A percentile compares a stretch with the other conserved stretches of the same genome.
phyloP scores from a whole-genome alignment of 2,113 vertebrate genomes.

The Dicrurus megarhynchus region DNA sequence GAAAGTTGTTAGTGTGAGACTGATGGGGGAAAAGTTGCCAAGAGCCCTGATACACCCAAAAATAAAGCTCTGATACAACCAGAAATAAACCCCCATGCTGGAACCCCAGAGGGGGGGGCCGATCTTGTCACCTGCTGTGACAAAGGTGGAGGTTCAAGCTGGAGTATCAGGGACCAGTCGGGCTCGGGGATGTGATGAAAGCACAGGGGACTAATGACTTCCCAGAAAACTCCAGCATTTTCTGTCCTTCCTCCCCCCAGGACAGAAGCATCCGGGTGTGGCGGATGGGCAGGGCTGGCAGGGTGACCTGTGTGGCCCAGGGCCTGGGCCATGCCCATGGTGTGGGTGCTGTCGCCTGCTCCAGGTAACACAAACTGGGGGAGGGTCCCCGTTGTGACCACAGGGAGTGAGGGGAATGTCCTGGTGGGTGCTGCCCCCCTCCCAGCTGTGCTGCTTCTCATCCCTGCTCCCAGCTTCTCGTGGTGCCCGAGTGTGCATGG shows the following conservation, averaged over 20 bases:
- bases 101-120: not conserved
- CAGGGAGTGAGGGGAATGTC: not conserved
- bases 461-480: not conserved
- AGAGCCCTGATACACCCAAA: not conserved
- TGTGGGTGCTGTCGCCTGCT: slow-evolving; percentile 87
- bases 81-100: not conserved
- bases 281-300: slow-evolving; percentile 80
- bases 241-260: slow-evolving; percentile 46
- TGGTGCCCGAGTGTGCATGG: accelerated
- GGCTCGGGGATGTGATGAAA: accelerated
- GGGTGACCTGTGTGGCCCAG: slow-evolving; percentile 83
- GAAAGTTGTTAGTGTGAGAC: not conserved
- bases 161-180: accelerated
- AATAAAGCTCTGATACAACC: not conserved
- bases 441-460: not conserved
- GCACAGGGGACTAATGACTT: accelerated
- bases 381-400: not conserved
- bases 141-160: not conserved
- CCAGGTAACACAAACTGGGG: slow-evolving; percentile 73
- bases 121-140: not conserved
- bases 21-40: not conserved
- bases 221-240: accelerated
- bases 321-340: slow-evolving; percentile 84
- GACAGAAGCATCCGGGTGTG: slow-evolving; percentile 89
- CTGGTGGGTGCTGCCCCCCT: not conserved